A percentile compares a stretch with the other conserved stretches of the same genome.
These are phyloP conservation scores for Drosophila bipectinata DNA, from an alignment of 1,140 invertebrate genomes.

Conservation along the genomic window DNA sequence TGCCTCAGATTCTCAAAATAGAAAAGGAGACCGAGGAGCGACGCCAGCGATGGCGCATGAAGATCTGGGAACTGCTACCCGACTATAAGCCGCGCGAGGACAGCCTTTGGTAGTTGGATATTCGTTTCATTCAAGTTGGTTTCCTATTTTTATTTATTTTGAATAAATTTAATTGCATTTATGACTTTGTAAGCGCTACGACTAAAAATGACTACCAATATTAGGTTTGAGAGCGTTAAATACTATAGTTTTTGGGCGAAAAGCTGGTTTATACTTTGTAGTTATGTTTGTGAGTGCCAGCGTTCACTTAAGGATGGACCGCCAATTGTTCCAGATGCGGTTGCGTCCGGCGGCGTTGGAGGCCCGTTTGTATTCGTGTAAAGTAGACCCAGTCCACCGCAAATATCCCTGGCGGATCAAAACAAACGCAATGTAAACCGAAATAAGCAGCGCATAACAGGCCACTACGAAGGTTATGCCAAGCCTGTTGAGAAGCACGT, in stretches of 20 bases:
- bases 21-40: constrained; percentile 87
- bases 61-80: constrained; percentile 87
- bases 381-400: constrained; percentile 61
- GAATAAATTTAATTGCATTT: constrained; percentile 35
- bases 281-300: constrained; percentile 1
- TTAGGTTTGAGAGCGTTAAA: constrained; percentile 32
- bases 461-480: constrained; percentile 74
- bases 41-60: constrained; percentile 87
- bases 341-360: constrained; percentile 40
- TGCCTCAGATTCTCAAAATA: constrained; percentile 86
- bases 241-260: constrained; percentile 43
- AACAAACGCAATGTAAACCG: constrained; percentile 50
- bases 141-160: constrained; percentile 25
- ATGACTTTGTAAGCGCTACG: constrained; percentile 26
- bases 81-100: constrained; percentile 86
- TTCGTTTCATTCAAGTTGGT: not conserved
- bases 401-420: constrained; percentile 64
- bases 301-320: constrained; percentile 60
- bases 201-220: constrained; percentile 37
- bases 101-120: constrained; percentile 62
- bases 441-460: constrained; percentile 68
- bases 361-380: constrained; percentile 78
- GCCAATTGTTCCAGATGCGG: constrained; percentile 70
- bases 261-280: constrained; percentile 21
- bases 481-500: constrained; percentile 42